Percentiles rank a stretch among this genome's conserved stretches.
phyloP scores from a whole-genome alignment of 1,140 invertebrate species.

The Mercenaria mercenaria region DNA sequence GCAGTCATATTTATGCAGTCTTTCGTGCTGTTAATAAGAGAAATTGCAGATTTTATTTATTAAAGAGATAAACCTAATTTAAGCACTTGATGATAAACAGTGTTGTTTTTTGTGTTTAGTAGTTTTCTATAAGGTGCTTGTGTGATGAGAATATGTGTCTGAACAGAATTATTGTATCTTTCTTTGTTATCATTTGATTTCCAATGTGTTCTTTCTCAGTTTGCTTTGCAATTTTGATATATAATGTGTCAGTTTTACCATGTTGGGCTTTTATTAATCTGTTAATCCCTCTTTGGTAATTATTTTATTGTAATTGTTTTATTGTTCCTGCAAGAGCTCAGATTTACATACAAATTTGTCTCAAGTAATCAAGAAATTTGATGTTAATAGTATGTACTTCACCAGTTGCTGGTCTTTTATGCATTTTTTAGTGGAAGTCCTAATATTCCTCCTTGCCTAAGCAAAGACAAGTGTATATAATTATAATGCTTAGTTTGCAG shows the following conservation, averaged over 20 bases:
- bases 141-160: neutral
- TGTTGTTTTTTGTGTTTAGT: neutral
- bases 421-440: too few relatives aligned
- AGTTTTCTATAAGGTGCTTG: neutral
- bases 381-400: too few relatives aligned
- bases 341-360: neutral
- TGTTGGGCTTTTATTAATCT: constrained; percentile 4
- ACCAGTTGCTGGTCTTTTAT: too few relatives aligned
- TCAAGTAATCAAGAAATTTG: too few relatives aligned
- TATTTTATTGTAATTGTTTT: neutral
- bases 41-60: neutral
- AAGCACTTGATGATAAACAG: neutral
- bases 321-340: neutral
- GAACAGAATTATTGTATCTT: neutral
- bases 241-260: neutral
- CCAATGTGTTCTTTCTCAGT: constrained; percentile 17
- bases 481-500: too few relatives aligned
- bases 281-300: neutral
- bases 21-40: neutral
- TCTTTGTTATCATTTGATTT: neutral
- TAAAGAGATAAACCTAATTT: neutral
- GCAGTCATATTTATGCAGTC: neutral
- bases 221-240: constrained; percentile 39
- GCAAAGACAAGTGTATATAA: too few relatives aligned
- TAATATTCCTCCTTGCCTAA: too few relatives aligned